A percentile compares a stretch with the other conserved stretches of the same genome.
These are phyloP conservation scores for Zygogramma bicolorata DNA, from an alignment of 2,888 invertebrate species.

Conservation along the genomic window DNA sequence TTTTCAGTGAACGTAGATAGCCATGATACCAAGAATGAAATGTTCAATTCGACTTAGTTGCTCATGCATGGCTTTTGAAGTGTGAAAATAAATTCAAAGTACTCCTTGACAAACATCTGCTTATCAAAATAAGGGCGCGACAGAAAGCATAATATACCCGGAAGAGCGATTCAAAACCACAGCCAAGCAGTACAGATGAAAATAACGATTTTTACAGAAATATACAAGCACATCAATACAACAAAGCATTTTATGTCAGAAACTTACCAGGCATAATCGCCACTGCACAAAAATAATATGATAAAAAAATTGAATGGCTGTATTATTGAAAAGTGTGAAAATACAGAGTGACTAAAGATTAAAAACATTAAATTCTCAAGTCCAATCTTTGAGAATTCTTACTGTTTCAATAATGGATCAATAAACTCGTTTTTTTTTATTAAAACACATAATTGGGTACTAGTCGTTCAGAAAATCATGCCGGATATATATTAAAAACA, in stretches of 20 bases:
- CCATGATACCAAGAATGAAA: not conserved
- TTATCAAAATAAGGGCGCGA: not conserved
- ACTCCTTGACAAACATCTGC: not conserved
- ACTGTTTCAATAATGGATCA: no score
- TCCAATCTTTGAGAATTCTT: not conserved
- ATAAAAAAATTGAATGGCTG: slow-evolving; percentile 15
- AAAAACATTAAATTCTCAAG: not conserved
- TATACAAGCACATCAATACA: slow-evolving; percentile 4
- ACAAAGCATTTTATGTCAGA: slow-evolving; percentile 7
- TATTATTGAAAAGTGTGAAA: not conserved
- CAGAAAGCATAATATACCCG: not conserved
- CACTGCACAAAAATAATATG: slow-evolving; percentile 52
- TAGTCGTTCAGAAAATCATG: no score
- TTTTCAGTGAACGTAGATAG: not conserved
- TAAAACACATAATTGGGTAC: no score
- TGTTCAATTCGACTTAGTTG: not conserved
- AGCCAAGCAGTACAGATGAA: not conserved
- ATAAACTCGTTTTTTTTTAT: no score
- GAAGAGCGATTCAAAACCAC: not conserved
- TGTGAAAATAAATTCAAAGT: not conserved
- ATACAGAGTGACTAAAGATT: slow-evolving; percentile 4
- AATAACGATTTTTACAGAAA: no score
- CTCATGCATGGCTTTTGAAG: not conserved
- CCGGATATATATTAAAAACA: no score
- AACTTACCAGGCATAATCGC: slow-evolving; percentile 62